Evolutionary conservation across 2,113 vertebrate genomes (phyloP), one percentile per base, ranked within the genome.

Genomic region (Tupaia chinensis): DNA sequence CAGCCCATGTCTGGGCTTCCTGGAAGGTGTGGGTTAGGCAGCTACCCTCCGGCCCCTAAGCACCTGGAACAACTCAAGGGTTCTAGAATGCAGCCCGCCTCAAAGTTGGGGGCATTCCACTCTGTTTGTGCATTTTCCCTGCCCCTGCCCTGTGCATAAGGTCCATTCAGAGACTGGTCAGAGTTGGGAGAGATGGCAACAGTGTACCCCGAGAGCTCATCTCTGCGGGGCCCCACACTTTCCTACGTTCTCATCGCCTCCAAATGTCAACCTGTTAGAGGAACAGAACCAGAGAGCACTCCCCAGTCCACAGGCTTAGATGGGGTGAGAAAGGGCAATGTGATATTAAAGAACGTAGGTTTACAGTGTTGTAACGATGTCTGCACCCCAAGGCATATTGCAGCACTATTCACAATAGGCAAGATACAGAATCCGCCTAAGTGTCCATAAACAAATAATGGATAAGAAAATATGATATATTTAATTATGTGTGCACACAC

Each of bases 221-320:
- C 54, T 66, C 10, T 63, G 15, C 32, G 34, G 89, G 68, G 34
- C 11, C 58, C 23, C 53, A 22, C 23, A 54, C n/a, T 66, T 54
- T 85, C 61, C 73, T 22, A 9, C 5, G 54, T 34, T 10, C 23
- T 87, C 61, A n/a, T 1, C 44, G 73, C 22, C 60, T 91, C 20
- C 53, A 14, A 66, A 16, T 7, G 3, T 14, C 56, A 53, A 14
- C 13, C 3, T 3, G 14, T 58, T 12, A 74, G 29, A 58, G 29
- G 23, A 22, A 9, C 34, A 79, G 74, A 58, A 12, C 15, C 85
- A 54, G 27, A 34, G 32, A 60, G 9, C 1, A 5, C 14, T 13
- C 5, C 3, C 32, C 32, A 5, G 68, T 76, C 23, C 11, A 0
- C 1, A 4, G 77, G 56, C 44, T 61, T 16, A 0, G 15, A 14